phyloP scores from a whole-genome alignment of 2,797 vertebrate species.

The Sebastes hubbsi region DNA sequence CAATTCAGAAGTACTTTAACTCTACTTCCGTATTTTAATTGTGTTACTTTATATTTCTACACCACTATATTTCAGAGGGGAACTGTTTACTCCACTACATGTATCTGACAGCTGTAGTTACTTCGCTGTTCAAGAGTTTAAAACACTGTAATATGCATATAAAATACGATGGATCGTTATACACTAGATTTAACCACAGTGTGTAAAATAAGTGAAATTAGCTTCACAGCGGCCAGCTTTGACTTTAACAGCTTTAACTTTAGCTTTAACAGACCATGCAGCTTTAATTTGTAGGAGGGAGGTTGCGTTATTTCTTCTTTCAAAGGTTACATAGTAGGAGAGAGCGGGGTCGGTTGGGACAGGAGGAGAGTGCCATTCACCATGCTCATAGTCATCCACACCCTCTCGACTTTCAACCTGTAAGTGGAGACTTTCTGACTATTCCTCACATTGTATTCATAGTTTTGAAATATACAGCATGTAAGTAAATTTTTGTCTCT shows the following conservation, averaged over 20 bases:
- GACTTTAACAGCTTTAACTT: neutral
- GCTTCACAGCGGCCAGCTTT: neutral
- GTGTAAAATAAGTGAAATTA: neutral
- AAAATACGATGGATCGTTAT: neutral
- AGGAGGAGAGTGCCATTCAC: too few species aligned
- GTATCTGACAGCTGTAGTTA: neutral
- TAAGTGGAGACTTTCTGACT: too few species aligned
- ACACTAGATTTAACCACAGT: neutral
- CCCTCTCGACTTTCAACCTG: rapidly evolving
- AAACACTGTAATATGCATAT: neutral
- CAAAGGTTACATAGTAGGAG: neutral
- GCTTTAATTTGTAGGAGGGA: neutral
- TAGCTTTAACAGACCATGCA: neutral
- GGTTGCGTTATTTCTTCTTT: neutral
- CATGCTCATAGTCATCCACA: too few species aligned
- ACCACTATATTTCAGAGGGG: neutral
- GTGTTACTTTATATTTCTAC: neutral
- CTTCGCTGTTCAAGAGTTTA: neutral
- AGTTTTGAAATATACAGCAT: too few species aligned
- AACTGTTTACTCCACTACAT: neutral
- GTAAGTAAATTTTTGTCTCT: too few species aligned
- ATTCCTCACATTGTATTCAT: too few species aligned
- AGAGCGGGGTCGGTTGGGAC: too few species aligned
- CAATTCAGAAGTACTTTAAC: neutral
- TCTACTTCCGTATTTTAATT: neutral